These are phyloP conservation scores for Periophthalmus modestus DNA, from an alignment of 2,113 vertebrate species.

Conservation along the genomic window DNA sequence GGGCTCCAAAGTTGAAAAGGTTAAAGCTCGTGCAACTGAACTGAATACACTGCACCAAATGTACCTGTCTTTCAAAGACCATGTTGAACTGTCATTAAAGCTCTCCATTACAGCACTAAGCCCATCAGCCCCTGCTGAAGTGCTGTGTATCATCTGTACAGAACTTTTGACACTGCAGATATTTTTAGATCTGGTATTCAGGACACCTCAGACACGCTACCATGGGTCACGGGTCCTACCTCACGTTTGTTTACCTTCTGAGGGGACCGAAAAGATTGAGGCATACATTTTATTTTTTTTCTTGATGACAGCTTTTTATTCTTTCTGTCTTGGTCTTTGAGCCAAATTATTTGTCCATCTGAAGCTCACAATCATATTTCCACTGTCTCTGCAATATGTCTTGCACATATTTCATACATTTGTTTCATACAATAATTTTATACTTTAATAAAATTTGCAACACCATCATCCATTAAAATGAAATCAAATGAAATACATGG, in stretches of 20 bases:
- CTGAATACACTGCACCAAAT: background rate
- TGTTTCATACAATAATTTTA: background rate
- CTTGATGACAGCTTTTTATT: constrained; percentile 12
- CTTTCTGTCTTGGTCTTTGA: constrained; percentile 50
- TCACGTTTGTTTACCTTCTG: constrained; percentile 71
- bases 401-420: no score
- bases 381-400: no score
- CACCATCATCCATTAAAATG: background rate
- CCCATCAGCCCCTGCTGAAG: constrained; percentile 16
- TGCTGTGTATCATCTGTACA: constrained; percentile 56
- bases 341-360: background rate
- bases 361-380: no score
- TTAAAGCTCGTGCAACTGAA: background rate
- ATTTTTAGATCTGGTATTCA: constrained; percentile 76
- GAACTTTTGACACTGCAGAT: constrained; percentile 54
- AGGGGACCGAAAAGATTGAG: constrained; percentile 16
- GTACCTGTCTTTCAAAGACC: background rate
- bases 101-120: constrained; percentile 10
- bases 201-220: constrained; percentile 46
- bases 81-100: constrained; percentile 1
- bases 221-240: constrained; percentile 54
- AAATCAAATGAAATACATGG: background rate
- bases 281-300: background rate
- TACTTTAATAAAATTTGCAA: background rate
- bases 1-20: background rate